These are phyloP conservation scores for Cricetomys ansorgei DNA, from an alignment of 2,113 vertebrate genomes.

Conservation along the genomic window DNA sequence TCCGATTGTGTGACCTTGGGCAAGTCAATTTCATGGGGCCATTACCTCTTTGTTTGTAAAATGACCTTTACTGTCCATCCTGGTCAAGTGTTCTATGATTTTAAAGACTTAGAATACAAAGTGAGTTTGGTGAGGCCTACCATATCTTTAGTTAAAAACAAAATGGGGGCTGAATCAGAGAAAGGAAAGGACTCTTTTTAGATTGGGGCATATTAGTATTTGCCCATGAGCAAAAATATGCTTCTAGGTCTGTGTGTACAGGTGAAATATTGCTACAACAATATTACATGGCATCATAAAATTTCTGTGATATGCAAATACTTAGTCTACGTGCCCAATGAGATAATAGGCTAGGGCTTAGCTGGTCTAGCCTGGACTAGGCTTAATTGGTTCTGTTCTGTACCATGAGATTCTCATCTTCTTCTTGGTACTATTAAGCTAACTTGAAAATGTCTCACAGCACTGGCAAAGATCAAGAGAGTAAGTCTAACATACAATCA, in stretches of 20 bases:
- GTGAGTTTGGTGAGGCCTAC: constrained; percentile 8
- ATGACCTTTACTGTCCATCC: not conserved
- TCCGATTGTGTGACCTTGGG: not conserved
- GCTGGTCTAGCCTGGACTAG: not conserved
- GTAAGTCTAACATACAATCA: not conserved
- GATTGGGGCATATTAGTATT: not conserved
- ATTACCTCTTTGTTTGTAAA: constrained; percentile 8
- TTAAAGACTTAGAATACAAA: constrained; percentile 42
- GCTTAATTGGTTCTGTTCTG: not conserved
- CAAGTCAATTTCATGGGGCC: not conserved
- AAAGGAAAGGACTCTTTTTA: not conserved
- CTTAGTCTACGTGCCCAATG: not conserved
- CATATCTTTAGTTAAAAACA: constrained; percentile 16
- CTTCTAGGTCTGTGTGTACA: not conserved
- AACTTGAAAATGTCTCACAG: not conserved
- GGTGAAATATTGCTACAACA: not conserved
- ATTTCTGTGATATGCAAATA: not conserved
- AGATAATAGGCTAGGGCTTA: not conserved
- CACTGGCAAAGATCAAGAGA: constrained; percentile 11
- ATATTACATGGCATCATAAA: not conserved
- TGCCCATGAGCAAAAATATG: not conserved
- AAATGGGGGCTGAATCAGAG: not conserved
- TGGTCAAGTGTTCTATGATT: constrained; percentile 3
- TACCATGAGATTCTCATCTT: not conserved
- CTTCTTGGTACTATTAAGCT: not conserved